Conservation (phyloP, 2,113 vertebrate species). For the Gambusia holbrooki region DNA sequence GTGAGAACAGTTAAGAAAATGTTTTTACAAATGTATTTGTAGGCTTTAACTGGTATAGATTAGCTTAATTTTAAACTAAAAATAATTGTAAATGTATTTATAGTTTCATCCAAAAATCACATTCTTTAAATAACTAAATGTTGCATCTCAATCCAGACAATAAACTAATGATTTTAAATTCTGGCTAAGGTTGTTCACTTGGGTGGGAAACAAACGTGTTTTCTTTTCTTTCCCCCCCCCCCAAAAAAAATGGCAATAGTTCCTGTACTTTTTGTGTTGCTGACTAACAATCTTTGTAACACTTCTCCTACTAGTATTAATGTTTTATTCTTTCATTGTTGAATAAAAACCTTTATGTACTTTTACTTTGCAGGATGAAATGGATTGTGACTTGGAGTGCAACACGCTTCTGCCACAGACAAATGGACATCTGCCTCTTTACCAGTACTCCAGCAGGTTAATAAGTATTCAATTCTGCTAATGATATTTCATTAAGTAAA, state of each 20-base stretch:
- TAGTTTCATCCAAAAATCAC: no score
- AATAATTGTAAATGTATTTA: no score
- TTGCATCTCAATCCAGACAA: no score
- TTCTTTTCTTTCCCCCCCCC: no score
- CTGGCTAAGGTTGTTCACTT: no score
- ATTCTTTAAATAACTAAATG: no score
- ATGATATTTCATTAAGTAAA: not conserved
- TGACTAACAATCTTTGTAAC: no score
- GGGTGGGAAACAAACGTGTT: no score
- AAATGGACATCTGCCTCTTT: conserved; percentile 74
- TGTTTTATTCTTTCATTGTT: not conserved
- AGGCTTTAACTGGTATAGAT: not conserved
- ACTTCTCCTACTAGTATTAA: no score
- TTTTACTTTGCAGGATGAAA: conserved; percentile 74
- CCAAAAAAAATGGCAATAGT: no score
- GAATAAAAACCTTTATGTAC: not conserved
- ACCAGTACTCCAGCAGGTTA: conserved; percentile 82
- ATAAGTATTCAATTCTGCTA: not conserved
- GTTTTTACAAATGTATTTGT: not conserved
- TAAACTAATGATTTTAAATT: no score
- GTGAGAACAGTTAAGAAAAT: not conserved
- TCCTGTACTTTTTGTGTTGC: no score
- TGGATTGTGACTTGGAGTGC: conserved; percentile 79
- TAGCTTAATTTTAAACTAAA: not conserved
- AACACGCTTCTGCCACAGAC: conserved; percentile 80